Evolutionary conservation across 2,888 invertebrate species (phyloP).

Genomic region (Nomada goodeniana): DNA sequence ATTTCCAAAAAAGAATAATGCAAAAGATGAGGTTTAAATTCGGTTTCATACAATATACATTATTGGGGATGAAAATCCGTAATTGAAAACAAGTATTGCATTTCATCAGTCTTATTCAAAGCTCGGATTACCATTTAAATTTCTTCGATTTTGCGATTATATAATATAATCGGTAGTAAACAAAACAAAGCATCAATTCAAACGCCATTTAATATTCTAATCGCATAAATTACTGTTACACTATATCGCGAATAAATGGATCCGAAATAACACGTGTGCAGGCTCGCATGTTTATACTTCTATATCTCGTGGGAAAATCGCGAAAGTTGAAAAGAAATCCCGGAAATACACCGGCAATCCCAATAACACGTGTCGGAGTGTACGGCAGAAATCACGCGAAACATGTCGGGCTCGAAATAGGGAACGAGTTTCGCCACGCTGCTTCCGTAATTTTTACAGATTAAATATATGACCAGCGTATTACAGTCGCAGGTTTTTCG

Average conservation of each 20-base stretch:
- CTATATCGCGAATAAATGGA: too few species aligned
- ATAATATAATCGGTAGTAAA: neutral
- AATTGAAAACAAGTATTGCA: neutral
- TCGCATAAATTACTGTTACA: too few species aligned
- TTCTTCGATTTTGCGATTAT: too few species aligned
- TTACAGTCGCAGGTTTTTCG: neutral
- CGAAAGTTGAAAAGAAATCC: neutral
- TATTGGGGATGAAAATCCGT: neutral
- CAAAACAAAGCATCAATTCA: too few species aligned
- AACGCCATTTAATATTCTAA: too few species aligned
- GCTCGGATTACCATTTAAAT: neutral
- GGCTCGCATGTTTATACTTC: too few species aligned
- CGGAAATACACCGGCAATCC: constrained; percentile 6
- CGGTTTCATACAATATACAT: neutral
- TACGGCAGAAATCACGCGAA: constrained; percentile 32
- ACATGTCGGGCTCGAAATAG: constrained; percentile 12
- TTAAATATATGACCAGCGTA: constrained; percentile 49
- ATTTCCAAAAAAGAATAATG: neutral
- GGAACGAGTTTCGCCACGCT: neutral
- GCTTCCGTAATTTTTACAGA: constrained; percentile 52
- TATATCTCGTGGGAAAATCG: too few species aligned
- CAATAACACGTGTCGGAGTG: constrained; percentile 14
- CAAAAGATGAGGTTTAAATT: neutral
- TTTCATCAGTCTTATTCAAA: neutral
- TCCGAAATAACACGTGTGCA: too few species aligned